These are phyloP conservation scores for Parascotia fuliginaria DNA, from an alignment of 2,888 invertebrate species.

Conservation along the genomic window DNA sequence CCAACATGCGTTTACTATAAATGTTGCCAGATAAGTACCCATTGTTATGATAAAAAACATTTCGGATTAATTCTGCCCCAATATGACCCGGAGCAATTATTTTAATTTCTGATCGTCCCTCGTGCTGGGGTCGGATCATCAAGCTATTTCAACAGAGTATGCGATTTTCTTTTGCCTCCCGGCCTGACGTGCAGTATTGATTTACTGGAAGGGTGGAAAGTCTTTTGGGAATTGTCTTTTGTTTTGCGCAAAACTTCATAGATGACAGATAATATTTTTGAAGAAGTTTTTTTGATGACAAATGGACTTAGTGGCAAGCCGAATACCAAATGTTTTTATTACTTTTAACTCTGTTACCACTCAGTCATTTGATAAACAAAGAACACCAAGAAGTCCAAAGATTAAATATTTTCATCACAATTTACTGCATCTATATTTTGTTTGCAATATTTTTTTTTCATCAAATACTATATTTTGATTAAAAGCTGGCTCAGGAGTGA, in stretches of 20 bases:
- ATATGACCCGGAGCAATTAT: slow-evolving; percentile 8
- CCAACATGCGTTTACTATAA: not conserved
- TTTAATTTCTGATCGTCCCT: slow-evolving; percentile 18
- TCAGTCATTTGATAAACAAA: not conserved
- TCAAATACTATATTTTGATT: slow-evolving; percentile 43
- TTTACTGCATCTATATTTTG: too few relatives aligned
- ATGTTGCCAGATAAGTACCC: not conserved
- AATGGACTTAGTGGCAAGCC: too few relatives aligned
- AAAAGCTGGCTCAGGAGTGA: slow-evolving; percentile 33
- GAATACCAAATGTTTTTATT: too few relatives aligned
- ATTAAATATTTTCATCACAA: slow-evolving; percentile 15
- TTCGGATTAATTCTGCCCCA: not conserved
- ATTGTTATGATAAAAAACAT: not conserved
- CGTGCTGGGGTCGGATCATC: slow-evolving; percentile 24
- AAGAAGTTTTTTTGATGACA: too few relatives aligned
- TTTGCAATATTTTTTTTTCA: too few relatives aligned
- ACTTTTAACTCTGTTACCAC: not conserved
- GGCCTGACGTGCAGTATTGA: slow-evolving; percentile 38
- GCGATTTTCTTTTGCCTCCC: slow-evolving; percentile 37
- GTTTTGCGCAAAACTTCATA: slow-evolving; percentile 15
- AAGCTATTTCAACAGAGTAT: slow-evolving; percentile 37
- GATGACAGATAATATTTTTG: slow-evolving; percentile 2
- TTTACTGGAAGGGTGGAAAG: slow-evolving; percentile 24
- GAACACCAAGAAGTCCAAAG: slow-evolving; percentile 5
- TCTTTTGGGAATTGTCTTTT: slow-evolving; percentile 15